phyloP scores from a whole-genome alignment of 2,797 vertebrate species.

The Sebastes iracundus region DNA sequence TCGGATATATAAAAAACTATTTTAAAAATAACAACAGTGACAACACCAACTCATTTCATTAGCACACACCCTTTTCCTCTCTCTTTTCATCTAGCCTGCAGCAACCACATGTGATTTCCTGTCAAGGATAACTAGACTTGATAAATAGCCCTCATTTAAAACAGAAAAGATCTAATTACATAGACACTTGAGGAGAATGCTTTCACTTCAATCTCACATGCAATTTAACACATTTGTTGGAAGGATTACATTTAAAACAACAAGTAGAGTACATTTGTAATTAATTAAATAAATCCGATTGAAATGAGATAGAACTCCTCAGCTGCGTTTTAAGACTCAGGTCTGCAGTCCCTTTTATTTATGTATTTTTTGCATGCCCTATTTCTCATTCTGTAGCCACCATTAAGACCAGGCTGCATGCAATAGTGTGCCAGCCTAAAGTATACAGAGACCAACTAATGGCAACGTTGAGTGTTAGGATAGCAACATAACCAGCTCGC shows the following conservation, averaged over 20 bases:
- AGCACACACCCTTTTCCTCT: background rate
- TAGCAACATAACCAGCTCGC: conserved; percentile 36
- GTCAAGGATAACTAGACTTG: conserved; percentile 43
- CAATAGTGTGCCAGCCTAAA: conserved; percentile 15
- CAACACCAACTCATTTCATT: background rate
- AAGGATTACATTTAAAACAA: conserved; percentile 23
- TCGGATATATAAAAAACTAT: background rate
- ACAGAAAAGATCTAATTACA: conserved; percentile 41
- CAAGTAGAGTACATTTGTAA: background rate
- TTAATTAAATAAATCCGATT: conserved; percentile 6
- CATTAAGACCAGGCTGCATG: conserved; percentile 14
- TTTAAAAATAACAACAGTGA: background rate
- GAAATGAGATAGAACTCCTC: background rate
- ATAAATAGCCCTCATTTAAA: conserved; percentile 56
- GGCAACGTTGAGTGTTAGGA: conserved; percentile 40
- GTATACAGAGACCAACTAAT: conserved; percentile 40
- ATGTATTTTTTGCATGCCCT: background rate
- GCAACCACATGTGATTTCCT: conserved; percentile 37
- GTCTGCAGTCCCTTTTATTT: conserved; percentile 15
- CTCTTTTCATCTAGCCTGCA: conserved; percentile 14
- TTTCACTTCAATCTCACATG: conserved; percentile 22
- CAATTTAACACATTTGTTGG: conserved; percentile 42
- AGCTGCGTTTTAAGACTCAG: background rate
- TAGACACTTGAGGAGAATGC: conserved; percentile 33
- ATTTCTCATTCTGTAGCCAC: conserved; percentile 11